Conservation (phyloP, 2,113 vertebrate genomes). For the Panthera tigris region DNA sequence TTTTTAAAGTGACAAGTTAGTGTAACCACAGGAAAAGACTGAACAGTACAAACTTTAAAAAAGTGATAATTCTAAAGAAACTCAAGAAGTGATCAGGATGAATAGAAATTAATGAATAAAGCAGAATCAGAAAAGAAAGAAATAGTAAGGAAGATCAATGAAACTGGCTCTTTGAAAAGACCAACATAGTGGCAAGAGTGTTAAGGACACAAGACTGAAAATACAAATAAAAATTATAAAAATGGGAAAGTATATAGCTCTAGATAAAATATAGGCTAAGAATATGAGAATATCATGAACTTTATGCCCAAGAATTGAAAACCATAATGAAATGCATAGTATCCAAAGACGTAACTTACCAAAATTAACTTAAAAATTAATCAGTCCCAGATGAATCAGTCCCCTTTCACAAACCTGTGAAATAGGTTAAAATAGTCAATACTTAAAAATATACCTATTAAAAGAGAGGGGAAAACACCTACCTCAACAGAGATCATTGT, state of each 20-base stretch:
- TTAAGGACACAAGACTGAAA: not conserved
- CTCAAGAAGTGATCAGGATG: not conserved
- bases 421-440: not conserved
- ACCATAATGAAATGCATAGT: not conserved
- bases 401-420: not conserved
- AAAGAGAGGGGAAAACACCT: accelerated
- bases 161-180: not conserved
- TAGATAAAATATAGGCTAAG: not conserved
- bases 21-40: not conserved
- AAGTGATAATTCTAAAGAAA: not conserved
- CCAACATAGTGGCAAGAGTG: not conserved
- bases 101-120: not conserved
- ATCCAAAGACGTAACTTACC: not conserved
- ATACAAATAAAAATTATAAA: not conserved
- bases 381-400: not conserved
- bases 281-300: not conserved
- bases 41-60: not conserved
- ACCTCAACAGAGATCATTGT: not conserved
- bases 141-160: not conserved
- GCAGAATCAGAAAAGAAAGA: not conserved
- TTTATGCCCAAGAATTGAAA: not conserved
- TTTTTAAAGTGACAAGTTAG: not conserved
- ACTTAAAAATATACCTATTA: not conserved
- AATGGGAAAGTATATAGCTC: not conserved
- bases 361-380: not conserved